Evolutionary conservation across 1,140 invertebrate genomes (phyloP).

Genomic region (Bombus pyrosoma): DNA sequence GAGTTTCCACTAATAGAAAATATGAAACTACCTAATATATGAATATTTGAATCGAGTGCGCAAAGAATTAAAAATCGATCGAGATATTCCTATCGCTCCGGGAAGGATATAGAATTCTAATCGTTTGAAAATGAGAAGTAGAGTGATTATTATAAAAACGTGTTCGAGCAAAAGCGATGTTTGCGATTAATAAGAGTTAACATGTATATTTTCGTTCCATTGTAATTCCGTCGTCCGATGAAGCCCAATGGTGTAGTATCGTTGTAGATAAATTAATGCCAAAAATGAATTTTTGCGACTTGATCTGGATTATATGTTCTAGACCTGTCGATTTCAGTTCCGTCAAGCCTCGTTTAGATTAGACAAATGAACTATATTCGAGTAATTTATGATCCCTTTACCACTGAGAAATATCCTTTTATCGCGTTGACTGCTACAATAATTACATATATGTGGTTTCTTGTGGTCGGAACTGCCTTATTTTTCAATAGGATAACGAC

Average conservation of each 20-base stretch:
- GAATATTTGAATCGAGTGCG: conserved; percentile 1
- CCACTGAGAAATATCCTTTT: no score
- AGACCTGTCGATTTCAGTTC: conserved; percentile 8
- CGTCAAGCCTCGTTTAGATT: not conserved
- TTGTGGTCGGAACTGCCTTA: no score
- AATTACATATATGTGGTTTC: no score
- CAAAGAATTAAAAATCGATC: conserved; percentile 22
- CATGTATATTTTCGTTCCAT: conserved; percentile 35
- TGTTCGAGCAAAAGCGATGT: not conserved
- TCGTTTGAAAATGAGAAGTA: not conserved
- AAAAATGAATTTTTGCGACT: not conserved
- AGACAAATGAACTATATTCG: not conserved
- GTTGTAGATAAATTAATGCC: not conserved
- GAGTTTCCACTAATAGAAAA: not conserved
- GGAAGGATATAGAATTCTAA: conserved; percentile 10
- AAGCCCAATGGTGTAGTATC: conserved; percentile 17
- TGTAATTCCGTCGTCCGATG: conserved; percentile 17
- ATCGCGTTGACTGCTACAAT: no score
- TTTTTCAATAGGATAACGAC: no score
- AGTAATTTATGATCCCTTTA: not conserved
- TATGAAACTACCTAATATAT: not conserved
- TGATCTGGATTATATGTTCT: not conserved
- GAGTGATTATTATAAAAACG: conserved; percentile 1
- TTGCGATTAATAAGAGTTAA: conserved; percentile 4
- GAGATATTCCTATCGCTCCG: conserved; percentile 33